These are phyloP conservation scores for Tipula helvola DNA, from an alignment of 2,888 invertebrate genomes.

Conservation along the genomic window DNA sequence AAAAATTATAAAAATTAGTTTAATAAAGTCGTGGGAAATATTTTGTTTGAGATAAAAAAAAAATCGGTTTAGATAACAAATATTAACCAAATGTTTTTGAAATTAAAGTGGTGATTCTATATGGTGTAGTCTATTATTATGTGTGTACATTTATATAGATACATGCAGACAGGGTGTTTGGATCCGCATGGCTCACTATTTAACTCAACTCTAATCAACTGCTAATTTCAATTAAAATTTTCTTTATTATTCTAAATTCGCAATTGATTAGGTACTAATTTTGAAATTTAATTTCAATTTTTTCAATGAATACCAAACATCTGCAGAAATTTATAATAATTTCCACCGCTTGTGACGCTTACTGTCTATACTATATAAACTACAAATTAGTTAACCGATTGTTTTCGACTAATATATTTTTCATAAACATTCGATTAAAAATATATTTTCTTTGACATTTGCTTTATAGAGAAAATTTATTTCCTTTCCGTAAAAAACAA, in stretches of 20 bases:
- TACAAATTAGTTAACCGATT: not conserved
- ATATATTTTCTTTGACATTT: not conserved
- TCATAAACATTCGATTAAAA: not conserved
- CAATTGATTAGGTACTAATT: too few species aligned
- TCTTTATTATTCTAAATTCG: not conserved
- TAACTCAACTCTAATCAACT: too few species aligned
- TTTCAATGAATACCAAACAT: not conserved
- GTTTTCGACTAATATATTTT: not conserved
- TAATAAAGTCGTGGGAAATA: not conserved
- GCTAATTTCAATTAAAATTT: too few species aligned
- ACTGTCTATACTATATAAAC: not conserved
- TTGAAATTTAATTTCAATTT: too few species aligned
- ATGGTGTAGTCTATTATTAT: too few species aligned
- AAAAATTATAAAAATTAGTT: not conserved
- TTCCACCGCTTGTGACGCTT: not conserved
- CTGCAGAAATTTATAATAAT: not conserved
- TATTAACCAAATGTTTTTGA: not conserved
- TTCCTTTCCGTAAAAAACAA: not conserved
- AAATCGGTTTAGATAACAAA: not conserved
- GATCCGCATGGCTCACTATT: too few species aligned
- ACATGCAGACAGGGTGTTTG: too few species aligned
- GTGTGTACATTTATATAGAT: too few species aligned
- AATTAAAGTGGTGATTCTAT: not conserved
- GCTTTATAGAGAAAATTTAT: not conserved
- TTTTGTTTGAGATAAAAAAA: not conserved